Evolutionary conservation across 2,888 invertebrate species (phyloP), one percentile per base, ranked within the genome.

Genomic region (Andrena dorsata): DNA sequence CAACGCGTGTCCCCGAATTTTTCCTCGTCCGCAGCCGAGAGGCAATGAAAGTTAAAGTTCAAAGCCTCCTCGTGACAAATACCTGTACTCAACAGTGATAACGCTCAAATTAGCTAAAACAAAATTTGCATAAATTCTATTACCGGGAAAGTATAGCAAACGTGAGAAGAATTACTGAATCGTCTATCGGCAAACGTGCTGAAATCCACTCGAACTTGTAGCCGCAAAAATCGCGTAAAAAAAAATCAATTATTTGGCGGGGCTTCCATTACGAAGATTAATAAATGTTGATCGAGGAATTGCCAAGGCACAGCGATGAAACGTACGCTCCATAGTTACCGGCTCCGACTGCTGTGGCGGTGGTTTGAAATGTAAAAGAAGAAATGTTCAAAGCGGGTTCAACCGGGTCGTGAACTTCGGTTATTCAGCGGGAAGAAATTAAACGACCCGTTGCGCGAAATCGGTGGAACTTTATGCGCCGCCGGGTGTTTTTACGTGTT

Each of bases 401-500:
- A 20, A 23, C 30, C 30, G n/a, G 13, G 56, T 56, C 35, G 56
- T 5, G 56, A 35, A 35, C 23, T 26, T 13, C 35, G 30, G 20
- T 64, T 26, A 47, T 47, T 41, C 26, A 0, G 13, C 53, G 23
- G 26, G 47, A 53, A 47, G 51, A 63, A 61, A 47, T 66, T 51
- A 16, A 30, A 51, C 49, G 32, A 51, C 0, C 61, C 16, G 69
- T 68, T 56, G n/a, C 13, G 49, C n/a, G 32, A 26, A 70, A 82
- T 73, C 32, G 82, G 20, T 61, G 28, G 49, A 51, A 69, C 64
- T 56, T 72, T 83, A 56, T 56, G 76, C 26, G 30, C 26, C 5
- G 58, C 41, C 63, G 65, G 28, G 47, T 28, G 65, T 83, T 84
- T 84, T 84, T 79, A 83, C 83, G 72, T 56, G 56, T 84, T 84